Conservation (phyloP, 2,888 invertebrate genomes). For the Leucozona laternaria region DNA sequence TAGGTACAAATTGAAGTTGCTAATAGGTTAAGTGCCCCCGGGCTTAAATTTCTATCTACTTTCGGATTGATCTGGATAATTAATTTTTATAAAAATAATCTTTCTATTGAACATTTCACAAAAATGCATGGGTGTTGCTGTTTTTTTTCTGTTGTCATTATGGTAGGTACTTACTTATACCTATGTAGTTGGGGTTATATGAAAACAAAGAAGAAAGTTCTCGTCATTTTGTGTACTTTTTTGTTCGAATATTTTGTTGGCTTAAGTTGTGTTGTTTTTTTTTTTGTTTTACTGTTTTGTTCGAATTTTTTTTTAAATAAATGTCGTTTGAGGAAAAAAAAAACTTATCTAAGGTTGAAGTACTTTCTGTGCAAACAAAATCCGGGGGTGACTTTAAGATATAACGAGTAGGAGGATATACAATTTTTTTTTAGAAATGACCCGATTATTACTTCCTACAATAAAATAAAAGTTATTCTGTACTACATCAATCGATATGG, state of each 20-base stretch:
- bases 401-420: not conserved
- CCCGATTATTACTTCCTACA: constrained; percentile 43
- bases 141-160: not conserved
- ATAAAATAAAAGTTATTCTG: constrained; percentile 11
- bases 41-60: constrained; percentile 39
- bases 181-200: not conserved
- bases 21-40: constrained; percentile 45
- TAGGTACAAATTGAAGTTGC: not conserved
- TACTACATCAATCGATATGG: constrained; percentile 31
- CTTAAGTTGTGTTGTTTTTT: constrained; percentile 38
- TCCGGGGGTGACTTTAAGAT: constrained; percentile 28
- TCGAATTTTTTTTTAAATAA: constrained; percentile 20
- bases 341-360: constrained; percentile 17
- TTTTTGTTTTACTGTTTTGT: constrained; percentile 24
- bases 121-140: not conserved
- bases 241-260: not conserved
- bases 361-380: constrained; percentile 4
- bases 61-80: constrained; percentile 43
- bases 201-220: constrained; percentile 58
- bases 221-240: not conserved
- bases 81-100: not conserved
- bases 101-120: not conserved
- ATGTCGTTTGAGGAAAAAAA: constrained; percentile 26
- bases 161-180: too few species aligned
- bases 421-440: constrained; percentile 9